These are phyloP conservation scores for Scaptomyza tumidula DNA, from an alignment of 2,888 invertebrate genomes.

Conservation along the genomic window DNA sequence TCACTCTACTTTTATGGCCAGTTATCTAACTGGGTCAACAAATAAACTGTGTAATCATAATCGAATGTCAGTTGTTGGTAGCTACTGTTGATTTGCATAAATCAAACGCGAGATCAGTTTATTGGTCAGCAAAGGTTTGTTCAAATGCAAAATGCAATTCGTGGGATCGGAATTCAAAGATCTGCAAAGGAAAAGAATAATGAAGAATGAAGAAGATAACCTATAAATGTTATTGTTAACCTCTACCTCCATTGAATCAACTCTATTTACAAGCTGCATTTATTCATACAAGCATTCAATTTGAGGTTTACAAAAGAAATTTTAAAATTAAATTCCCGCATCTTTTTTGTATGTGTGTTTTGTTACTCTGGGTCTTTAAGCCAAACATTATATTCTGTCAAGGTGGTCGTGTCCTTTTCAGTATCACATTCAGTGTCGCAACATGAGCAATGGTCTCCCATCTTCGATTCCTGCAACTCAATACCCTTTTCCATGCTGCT, in stretches of 20 bases:
- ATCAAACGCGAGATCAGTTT: slow-evolving; percentile 14
- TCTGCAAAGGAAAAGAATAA: slow-evolving; percentile 1
- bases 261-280: no score
- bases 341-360: no score
- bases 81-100: slow-evolving; percentile 22
- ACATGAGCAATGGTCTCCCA: slow-evolving; percentile 16
- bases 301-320: no score
- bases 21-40: slow-evolving; percentile 43
- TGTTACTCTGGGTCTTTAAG: not conserved
- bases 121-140: slow-evolving; percentile 11
- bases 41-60: slow-evolving; percentile 9
- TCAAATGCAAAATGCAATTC: not conserved
- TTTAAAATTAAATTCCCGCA: no score
- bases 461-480: not conserved
- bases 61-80: slow-evolving; percentile 11
- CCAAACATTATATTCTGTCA: not conserved
- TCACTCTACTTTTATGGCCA: not conserved
- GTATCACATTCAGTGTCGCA: slow-evolving; percentile 28
- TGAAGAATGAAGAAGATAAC: no score
- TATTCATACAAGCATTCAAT: no score
- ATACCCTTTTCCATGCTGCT: not conserved
- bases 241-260: no score
- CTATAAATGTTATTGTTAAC: no score
- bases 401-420: slow-evolving; percentile 3
- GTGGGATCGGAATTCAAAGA: no score